Percentiles rank a stretch among this genome's conserved stretches.
These are phyloP conservation scores for Naja naja DNA, from an alignment of 2,113 vertebrate species.

Conservation along the genomic window DNA sequence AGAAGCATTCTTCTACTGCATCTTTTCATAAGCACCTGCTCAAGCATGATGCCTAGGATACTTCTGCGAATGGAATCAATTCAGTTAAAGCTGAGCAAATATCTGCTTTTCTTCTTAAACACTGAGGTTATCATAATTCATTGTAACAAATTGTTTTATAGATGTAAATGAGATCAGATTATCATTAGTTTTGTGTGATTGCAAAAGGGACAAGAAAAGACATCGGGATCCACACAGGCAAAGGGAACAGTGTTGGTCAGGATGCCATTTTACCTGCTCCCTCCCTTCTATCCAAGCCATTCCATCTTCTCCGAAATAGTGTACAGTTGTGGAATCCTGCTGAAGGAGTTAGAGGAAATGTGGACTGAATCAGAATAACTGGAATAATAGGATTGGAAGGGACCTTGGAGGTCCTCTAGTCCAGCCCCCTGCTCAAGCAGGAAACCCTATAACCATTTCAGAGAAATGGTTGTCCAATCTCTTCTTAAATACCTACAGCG, in stretches of 20 bases:
- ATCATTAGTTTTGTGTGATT: background rate
- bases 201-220: background rate
- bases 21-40: background rate
- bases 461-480: background rate
- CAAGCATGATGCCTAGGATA: background rate
- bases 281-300: background rate
- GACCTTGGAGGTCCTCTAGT: too few species aligned
- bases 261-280: background rate
- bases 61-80: constrained; percentile 33
- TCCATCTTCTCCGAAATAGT: background rate
- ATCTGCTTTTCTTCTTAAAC: constrained; percentile 35
- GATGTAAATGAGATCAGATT: background rate
- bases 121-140: background rate
- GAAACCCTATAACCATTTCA: background rate
- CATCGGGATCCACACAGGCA: background rate
- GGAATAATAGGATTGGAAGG: too few species aligned
- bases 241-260: background rate
- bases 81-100: background rate
- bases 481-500: background rate
- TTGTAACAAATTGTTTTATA: background rate
- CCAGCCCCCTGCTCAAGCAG: too few species aligned
- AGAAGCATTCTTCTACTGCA: background rate
- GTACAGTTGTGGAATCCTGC: background rate
- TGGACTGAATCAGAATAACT: too few species aligned
- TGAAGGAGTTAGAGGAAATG: background rate